Base-by-base conservation (phyloP, 1,140 invertebrate genomes). In the Cardiocondyla obscurior region DNA sequence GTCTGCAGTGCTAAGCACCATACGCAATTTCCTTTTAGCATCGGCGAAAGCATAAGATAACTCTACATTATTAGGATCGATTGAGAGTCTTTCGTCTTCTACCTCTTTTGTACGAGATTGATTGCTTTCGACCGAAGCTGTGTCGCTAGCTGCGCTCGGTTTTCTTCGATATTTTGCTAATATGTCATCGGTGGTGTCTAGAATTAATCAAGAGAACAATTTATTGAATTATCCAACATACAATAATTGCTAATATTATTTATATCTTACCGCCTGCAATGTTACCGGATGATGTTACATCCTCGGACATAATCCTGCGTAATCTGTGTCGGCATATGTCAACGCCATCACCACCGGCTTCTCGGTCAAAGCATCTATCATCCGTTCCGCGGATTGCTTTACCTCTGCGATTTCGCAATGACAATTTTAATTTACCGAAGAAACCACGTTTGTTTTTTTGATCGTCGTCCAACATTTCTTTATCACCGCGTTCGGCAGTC, bases 141-240 rank as follows among this genome's bases (percentile, higher is more conserved):
- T 94, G 82, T 95, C 95, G 76, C 94, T 95, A 25, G 95, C 93
- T 30, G 94, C 94, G 85, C 96, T 96, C 0, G 96, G 95, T 94
- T 98, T 98, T 60, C 97, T 96, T 16, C 98, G 95, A 93, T 99
- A 99, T 91, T 99, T 99, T 30, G 97, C 98, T 85, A 99, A 95
- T 90, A 99, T 99, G 90, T 99, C 98, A 91, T 99, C 98, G 14
- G 97, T 96, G 49, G 96, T 96, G 93, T 98, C 97, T 95, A 85
- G 60, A 92, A 94, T 58, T 39, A 79, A 67, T 76, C 0, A 33
- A 22, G 12, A 36, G 28, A 46, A n/a, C 14, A 46, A n/a, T 62
- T 33, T 44, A 60, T 46, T 44, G 44, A 22, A 65, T 25, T 76
- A 16, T 62, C 16, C 8, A 25, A 57, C 12, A 14, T 4, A 33